Evolutionary conservation across 2,888 invertebrate genomes (phyloP).

Genomic region (Lochmaea capreae): DNA sequence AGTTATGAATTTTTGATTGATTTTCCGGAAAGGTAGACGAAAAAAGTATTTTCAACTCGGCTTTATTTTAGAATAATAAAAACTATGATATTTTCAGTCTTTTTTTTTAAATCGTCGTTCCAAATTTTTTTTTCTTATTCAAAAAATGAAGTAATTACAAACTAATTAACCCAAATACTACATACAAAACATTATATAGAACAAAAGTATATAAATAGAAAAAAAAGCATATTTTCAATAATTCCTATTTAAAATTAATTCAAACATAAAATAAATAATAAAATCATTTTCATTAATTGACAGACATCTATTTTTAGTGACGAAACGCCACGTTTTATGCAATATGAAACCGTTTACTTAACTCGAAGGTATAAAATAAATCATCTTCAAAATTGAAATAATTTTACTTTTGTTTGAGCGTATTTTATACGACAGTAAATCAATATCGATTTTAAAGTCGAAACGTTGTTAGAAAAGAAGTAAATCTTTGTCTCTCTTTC

Average conservation of each 20-base stretch:
- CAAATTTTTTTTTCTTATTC: too few species aligned
- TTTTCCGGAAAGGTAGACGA: too few species aligned
- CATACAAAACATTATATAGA: too few species aligned
- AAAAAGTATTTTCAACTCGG: too few species aligned
- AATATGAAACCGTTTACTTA: slow-evolving; percentile 21
- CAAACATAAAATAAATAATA: background rate
- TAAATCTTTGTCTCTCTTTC: background rate
- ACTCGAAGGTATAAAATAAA: slow-evolving; percentile 25
- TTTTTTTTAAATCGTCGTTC: too few species aligned
- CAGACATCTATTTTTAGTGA: slow-evolving; percentile 8
- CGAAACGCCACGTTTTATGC: slow-evolving; percentile 7
- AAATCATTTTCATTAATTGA: slow-evolving; percentile 9
- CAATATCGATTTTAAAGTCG: slow-evolving; percentile 12
- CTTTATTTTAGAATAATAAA: too few species aligned
- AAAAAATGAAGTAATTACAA: too few species aligned
- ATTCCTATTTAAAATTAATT: background rate
- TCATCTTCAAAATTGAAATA: slow-evolving; percentile 29
- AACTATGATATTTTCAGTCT: too few species aligned
- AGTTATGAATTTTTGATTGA: too few species aligned
- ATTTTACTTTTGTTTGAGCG: slow-evolving; percentile 24
- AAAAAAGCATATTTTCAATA: too few species aligned
- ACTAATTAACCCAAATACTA: too few species aligned
- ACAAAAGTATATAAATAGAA: too few species aligned
- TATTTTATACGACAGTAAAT: slow-evolving; percentile 28
- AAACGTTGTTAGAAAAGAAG: background rate